Conservation (phyloP, 2,797 vertebrate species). For the Catharus ustulatus region DNA sequence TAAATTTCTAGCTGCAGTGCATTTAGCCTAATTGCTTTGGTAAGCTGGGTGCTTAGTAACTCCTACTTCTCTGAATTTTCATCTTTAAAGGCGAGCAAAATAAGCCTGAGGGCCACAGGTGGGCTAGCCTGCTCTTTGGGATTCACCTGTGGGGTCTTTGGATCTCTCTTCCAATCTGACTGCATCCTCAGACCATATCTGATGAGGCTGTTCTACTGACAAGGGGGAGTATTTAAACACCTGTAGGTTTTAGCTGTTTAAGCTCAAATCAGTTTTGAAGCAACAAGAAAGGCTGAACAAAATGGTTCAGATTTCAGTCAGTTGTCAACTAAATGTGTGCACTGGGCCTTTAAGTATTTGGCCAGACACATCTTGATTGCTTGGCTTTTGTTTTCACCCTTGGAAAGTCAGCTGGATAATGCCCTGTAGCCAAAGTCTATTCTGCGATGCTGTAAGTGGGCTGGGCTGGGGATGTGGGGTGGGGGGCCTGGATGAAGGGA, state of each 20-base stretch:
- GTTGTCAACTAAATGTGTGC: constrained; percentile 79
- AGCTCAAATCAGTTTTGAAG: constrained; percentile 74
- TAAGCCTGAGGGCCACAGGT: constrained; percentile 70
- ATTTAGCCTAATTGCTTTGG: constrained; percentile 65
- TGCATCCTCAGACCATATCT: constrained; percentile 56
- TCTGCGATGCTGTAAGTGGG: neutral
- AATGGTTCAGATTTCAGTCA: constrained; percentile 79
- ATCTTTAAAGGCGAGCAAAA: constrained; percentile 40
- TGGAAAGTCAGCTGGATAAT: constrained; percentile 65
- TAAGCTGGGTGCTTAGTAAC: constrained; percentile 55
- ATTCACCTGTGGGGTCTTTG: constrained; percentile 59
- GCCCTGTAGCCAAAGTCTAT: constrained; percentile 21
- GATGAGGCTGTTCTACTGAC: constrained; percentile 70
- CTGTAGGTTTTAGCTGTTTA: constrained; percentile 74
- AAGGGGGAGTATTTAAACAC: constrained; percentile 73
- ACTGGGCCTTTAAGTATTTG: constrained; percentile 79
- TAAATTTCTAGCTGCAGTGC: constrained; percentile 58
- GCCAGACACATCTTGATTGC: constrained; percentile 75
- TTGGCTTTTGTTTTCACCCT: constrained; percentile 71
- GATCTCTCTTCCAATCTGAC: constrained; percentile 62
- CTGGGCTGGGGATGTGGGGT: neutral
- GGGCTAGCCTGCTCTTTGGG: constrained; percentile 53
- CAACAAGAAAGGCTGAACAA: constrained; percentile 72
- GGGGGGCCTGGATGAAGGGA: neutral
- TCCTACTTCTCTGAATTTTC: constrained; percentile 63